phyloP scores from a whole-genome alignment of 2,888 invertebrate genomes.

The Meiosimyza platycephala region DNA sequence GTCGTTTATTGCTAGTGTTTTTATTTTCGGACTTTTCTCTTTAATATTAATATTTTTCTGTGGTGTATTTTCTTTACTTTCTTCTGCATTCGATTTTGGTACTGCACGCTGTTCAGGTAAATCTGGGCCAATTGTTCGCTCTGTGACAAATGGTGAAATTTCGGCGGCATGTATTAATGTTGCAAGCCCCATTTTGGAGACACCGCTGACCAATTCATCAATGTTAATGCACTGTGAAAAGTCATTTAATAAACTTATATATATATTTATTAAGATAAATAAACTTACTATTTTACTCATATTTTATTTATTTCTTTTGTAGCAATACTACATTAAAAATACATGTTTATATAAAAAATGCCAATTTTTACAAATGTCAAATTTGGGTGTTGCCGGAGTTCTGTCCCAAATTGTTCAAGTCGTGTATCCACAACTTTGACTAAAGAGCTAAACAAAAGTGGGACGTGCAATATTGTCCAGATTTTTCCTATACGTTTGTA shows the following conservation, averaged over 20 bases:
- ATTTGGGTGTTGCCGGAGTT: no score
- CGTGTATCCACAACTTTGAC: no score
- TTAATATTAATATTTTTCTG: no score
- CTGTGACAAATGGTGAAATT: slow-evolving; percentile 51
- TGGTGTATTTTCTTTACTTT: background rate
- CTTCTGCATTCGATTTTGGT: background rate
- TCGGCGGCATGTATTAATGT: slow-evolving; percentile 52
- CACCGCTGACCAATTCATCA: slow-evolving; percentile 42
- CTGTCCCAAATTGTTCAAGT: no score
- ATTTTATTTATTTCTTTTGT: background rate
- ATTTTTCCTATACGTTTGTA: no score
- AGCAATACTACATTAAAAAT: no score
- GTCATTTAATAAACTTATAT: background rate
- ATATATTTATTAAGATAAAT: background rate
- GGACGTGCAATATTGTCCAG: no score
- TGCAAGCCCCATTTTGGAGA: slow-evolving; percentile 44
- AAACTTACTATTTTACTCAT: slow-evolving; percentile 37
- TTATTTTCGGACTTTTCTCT: no score
- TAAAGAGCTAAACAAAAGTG: no score
- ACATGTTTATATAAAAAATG: no score
- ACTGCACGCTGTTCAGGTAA: slow-evolving; percentile 21
- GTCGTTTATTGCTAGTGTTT: no score
- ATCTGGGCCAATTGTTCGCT: slow-evolving; percentile 58
- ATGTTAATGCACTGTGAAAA: slow-evolving; percentile 37
- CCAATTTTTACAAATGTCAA: no score